A percentile compares a stretch with the other conserved stretches of the same genome.
Conservation (phyloP, 2,797 vertebrate genomes). For the Vespertilio murinus region DNA sequence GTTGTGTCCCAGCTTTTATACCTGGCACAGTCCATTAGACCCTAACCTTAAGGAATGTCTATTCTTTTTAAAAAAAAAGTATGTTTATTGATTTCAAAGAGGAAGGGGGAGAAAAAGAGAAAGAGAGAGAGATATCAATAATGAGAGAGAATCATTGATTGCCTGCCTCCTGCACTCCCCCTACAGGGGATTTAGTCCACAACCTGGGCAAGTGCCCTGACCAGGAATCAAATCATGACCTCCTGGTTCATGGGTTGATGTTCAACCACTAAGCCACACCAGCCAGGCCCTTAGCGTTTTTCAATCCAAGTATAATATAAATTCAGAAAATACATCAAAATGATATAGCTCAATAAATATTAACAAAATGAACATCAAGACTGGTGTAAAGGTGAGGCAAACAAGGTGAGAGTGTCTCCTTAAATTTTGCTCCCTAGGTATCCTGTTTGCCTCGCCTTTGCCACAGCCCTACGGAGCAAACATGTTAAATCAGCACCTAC, state of each 20-base stretch:
- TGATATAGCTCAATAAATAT: slow-evolving; percentile 1
- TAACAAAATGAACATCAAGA: neutral
- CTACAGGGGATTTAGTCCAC: too few species aligned
- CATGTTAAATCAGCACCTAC: neutral
- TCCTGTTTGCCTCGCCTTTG: neutral
- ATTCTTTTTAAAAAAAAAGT: neutral
- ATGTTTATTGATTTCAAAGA: too few species aligned
- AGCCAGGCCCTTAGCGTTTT: neutral
- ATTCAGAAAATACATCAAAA: neutral
- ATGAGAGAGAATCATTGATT: too few species aligned
- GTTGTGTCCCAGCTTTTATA: too few species aligned
- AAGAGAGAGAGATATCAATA: too few species aligned
- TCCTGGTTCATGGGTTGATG: too few species aligned
- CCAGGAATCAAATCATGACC: too few species aligned
- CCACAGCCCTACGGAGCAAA: neutral
- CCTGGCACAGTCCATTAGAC: neutral
- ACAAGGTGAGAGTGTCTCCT: neutral
- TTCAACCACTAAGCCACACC: too few species aligned
- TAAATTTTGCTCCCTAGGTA: neutral
- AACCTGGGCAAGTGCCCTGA: too few species aligned
- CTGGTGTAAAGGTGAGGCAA: neutral
- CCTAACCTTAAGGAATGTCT: neutral
- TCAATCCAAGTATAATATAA: slow-evolving; percentile 18
- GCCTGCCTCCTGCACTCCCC: too few species aligned
- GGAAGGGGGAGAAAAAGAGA: too few species aligned